Evolutionary conservation across 1,140 invertebrate species (phyloP).

Genomic region (Coenobita brevimanus): DNA sequence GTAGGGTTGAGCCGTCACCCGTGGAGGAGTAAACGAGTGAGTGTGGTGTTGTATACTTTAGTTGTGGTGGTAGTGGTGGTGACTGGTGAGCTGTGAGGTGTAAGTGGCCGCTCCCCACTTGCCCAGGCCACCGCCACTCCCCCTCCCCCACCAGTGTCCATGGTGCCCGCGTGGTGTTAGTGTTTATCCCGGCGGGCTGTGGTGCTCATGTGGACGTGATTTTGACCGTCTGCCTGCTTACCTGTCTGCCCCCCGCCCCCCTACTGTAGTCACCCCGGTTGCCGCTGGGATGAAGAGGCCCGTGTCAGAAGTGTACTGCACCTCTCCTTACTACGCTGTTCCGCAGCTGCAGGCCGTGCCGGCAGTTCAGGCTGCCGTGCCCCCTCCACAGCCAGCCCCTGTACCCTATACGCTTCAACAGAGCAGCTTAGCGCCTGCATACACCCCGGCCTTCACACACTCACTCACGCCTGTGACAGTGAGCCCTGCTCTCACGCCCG

Average conservation of each 20-base stretch:
- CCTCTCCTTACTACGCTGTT: constrained; percentile 50
- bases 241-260: constrained; percentile 18
- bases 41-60: constrained; percentile 38
- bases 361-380: constrained; percentile 31
- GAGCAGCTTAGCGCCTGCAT: constrained; percentile 49
- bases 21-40: constrained; percentile 29
- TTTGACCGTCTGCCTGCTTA: constrained; percentile 4
- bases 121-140: constrained; percentile 23
- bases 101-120: constrained; percentile 8
- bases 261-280: constrained; percentile 8
- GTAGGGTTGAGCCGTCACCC: constrained; percentile 46
- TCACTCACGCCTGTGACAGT: constrained; percentile 37
- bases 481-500: constrained; percentile 38
- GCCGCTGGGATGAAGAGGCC: constrained; percentile 63
- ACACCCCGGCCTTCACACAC: constrained; percentile 49
- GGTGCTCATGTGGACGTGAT: constrained; percentile 52
- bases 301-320: constrained; percentile 56
- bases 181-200: constrained; percentile 37
- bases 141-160: not conserved
- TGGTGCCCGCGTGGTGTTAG: constrained; percentile 43
- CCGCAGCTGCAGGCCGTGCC: constrained; percentile 40
- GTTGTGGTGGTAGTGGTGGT: constrained; percentile 29
- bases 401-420: constrained; percentile 45
- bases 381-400: constrained; percentile 39
- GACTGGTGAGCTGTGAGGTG: constrained; percentile 35